Conservation (phyloP, 2,113 vertebrate species). For the Planiliza haematocheilus region DNA sequence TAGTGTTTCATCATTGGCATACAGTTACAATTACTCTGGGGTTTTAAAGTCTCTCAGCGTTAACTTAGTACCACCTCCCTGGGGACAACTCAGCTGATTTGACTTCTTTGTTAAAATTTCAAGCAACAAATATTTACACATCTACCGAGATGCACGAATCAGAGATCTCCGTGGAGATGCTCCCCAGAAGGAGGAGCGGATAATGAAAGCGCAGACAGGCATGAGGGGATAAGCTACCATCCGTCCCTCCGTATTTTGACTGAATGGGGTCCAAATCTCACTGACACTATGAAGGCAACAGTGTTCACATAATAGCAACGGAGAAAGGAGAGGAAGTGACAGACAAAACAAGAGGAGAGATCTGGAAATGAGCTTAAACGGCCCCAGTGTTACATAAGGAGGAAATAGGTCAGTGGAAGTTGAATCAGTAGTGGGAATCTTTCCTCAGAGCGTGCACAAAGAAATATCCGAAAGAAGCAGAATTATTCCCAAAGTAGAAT, state of each 20-base stretch:
- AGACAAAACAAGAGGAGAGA: constrained; percentile 24
- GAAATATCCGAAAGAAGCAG: constrained; percentile 34
- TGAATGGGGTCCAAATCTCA: constrained; percentile 52
- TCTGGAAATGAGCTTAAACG: constrained; percentile 31
- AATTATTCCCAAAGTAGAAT: constrained; percentile 38
- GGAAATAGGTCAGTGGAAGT: constrained; percentile 42
- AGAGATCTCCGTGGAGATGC: constrained; percentile 1
- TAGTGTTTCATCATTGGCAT: neutral
- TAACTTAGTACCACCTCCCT: constrained; percentile 20
- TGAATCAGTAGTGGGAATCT: constrained; percentile 29
- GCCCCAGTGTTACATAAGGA: constrained; percentile 31
- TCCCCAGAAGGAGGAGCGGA: neutral
- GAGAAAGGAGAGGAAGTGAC: constrained; percentile 18
- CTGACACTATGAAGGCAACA: constrained; percentile 40
- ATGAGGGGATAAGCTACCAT: constrained; percentile 35
- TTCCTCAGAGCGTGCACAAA: constrained; percentile 13
- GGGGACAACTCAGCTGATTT: constrained; percentile 32
- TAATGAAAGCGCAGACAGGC: constrained; percentile 34
- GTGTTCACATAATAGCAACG: constrained; percentile 26
- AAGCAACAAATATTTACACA: constrained; percentile 60
- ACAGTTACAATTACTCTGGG: neutral
- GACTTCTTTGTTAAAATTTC: constrained; percentile 44
- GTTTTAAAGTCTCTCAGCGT: constrained; percentile 12
- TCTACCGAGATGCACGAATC: constrained; percentile 20
- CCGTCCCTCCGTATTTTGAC: constrained; percentile 29